phyloP scores from a whole-genome alignment of 2,888 invertebrate genomes.

The Leucania comma region DNA sequence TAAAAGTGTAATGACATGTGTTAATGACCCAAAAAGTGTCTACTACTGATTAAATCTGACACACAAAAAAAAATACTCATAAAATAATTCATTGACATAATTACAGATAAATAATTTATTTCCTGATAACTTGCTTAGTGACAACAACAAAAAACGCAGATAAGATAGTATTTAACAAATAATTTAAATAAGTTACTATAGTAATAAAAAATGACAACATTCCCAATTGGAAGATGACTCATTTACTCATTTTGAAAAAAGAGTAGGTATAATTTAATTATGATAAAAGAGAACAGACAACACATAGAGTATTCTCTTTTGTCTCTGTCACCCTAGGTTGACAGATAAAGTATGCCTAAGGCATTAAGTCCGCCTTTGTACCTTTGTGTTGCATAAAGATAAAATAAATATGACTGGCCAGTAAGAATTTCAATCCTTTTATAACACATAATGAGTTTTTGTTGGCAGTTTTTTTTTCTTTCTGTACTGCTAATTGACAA shows the following conservation, averaged over 20 bases:
- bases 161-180: constrained; percentile 34
- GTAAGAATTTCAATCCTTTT: too few relatives aligned
- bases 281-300: too few relatives aligned
- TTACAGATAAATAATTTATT: not conserved
- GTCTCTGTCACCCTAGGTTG: too few relatives aligned
- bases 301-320: too few relatives aligned
- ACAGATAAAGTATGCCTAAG: too few relatives aligned
- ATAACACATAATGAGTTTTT: too few relatives aligned
- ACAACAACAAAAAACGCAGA: constrained; percentile 25
- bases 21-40: not conserved
- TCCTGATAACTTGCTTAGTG: not conserved
- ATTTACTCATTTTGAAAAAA: not conserved
- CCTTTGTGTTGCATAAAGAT: too few relatives aligned
- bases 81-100: not conserved
- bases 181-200: constrained; percentile 11
- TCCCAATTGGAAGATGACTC: constrained; percentile 43
- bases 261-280: not conserved
- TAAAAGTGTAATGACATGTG: too few relatives aligned
- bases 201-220: constrained; percentile 3
- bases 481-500: too few relatives aligned
- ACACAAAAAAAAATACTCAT: not conserved
- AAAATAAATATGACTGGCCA: too few relatives aligned
- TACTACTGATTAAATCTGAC: not conserved
- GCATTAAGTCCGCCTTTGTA: too few relatives aligned
- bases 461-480: too few relatives aligned